A percentile compares a stretch with the other conserved stretches of the same genome.
Conservation (phyloP, 2,113 vertebrate genomes). For the Pristiophorus japonicus region DNA sequence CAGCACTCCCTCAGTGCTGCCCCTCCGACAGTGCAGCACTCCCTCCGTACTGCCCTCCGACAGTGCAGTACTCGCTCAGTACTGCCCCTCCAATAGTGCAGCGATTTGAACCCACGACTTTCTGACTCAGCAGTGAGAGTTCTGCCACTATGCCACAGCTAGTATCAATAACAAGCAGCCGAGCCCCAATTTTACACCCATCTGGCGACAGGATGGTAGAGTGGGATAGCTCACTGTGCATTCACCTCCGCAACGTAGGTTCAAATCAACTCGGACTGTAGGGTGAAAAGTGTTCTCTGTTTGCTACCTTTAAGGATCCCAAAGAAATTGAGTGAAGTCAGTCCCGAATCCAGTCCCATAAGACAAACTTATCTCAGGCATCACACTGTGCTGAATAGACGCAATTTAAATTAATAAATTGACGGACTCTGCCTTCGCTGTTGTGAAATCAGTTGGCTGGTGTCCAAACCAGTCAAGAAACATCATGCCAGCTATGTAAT, state of each 20-base stretch:
- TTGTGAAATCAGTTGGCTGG: not conserved
- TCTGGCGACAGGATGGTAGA: not conserved
- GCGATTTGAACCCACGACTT: not conserved
- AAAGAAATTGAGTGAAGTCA: not conserved
- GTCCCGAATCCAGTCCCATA: not conserved
- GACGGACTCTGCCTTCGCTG: not conserved
- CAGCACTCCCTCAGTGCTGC: no score
- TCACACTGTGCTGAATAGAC: not conserved
- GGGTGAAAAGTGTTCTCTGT: not conserved
- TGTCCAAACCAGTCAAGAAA: not conserved
- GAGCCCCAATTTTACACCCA: not conserved
- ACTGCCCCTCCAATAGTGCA: not conserved
- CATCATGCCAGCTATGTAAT: not conserved
- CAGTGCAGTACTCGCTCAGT: no score
- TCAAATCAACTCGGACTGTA: not conserved
- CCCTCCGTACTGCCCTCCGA: no score
- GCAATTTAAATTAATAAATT: not conserved
- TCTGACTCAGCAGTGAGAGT: not conserved
- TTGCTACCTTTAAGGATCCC: not conserved
- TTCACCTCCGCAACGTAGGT: not conserved
- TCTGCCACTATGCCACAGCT: not conserved
- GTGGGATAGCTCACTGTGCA: no score
- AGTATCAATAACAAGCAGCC: not conserved
- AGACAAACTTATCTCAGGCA: not conserved
- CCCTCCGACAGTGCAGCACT: no score